phyloP scores from a whole-genome alignment of 1,140 invertebrate genomes.

The Dendrolimus kikuchii region DNA sequence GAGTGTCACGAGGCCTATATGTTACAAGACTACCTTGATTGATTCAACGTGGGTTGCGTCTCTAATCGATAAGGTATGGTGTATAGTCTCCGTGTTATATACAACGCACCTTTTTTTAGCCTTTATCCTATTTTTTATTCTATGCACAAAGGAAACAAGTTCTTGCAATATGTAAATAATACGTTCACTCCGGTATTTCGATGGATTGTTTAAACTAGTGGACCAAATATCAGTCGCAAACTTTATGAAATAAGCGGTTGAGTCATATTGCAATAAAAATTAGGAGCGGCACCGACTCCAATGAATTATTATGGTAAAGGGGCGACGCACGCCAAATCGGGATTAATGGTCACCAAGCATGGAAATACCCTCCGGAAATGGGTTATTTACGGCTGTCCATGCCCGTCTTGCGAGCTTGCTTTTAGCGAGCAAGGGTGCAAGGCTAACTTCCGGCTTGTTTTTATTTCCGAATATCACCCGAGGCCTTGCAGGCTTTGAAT shows the following conservation, averaged over 20 bases:
- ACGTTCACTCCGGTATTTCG: too few relatives aligned
- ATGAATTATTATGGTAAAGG: constrained; percentile 16
- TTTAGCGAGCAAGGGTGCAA: constrained; percentile 2
- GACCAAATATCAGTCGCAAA: too few relatives aligned
- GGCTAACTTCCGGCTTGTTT: constrained; percentile 12
- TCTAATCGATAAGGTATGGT: constrained; percentile 1
- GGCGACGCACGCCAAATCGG: constrained; percentile 19
- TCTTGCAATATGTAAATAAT: too few relatives aligned
- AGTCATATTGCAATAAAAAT: constrained; percentile 18
- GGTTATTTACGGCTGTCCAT: constrained; percentile 20
- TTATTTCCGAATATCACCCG: constrained; percentile 7
- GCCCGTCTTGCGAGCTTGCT: constrained; percentile 4
- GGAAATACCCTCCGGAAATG: constrained; percentile 21
- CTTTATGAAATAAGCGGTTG: constrained; percentile 7
- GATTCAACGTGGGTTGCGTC: constrained; percentile 12
- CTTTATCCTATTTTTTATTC: too few relatives aligned
- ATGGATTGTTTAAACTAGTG: too few relatives aligned
- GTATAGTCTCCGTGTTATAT: too few relatives aligned
- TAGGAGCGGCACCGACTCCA: constrained; percentile 16
- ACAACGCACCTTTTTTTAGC: too few relatives aligned
- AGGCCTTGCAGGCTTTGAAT: neutral
- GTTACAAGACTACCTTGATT: constrained; percentile 21
- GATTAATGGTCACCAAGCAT: constrained; percentile 26
- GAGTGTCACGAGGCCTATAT: constrained; percentile 14
- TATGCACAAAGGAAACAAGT: too few relatives aligned